phyloP scores from a whole-genome alignment of 2,113 vertebrate species.

The Boleophthalmus pectinirostris region DNA sequence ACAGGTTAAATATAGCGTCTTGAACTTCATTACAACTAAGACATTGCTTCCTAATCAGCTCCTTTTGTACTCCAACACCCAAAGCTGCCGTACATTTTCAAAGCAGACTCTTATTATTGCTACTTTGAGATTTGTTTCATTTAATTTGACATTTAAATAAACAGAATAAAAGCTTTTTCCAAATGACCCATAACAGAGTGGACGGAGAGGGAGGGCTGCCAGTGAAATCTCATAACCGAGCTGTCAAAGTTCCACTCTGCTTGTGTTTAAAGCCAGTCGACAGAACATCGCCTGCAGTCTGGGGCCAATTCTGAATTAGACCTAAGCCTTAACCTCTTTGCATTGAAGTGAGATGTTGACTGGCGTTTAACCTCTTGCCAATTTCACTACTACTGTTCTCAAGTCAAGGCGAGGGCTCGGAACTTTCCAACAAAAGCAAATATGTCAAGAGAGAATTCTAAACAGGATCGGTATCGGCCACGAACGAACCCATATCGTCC shows the following conservation, averaged over 20 bases:
- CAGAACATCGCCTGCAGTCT: not conserved
- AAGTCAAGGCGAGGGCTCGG: not conserved
- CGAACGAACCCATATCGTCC: too few species aligned
- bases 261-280: not conserved
- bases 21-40: not conserved
- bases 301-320: constrained; percentile 3
- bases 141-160: constrained; percentile 6
- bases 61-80: not conserved
- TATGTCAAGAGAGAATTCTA: not conserved
- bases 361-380: constrained; percentile 6
- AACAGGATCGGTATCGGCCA: not conserved
- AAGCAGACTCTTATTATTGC: not conserved
- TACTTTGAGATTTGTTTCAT: constrained; percentile 7
- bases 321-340: constrained; percentile 5
- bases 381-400: not conserved
- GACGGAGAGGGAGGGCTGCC: not conserved
- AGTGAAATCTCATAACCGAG: not conserved
- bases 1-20: too few species aligned
- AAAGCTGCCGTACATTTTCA: not conserved
- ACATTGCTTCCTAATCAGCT: not conserved
- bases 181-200: not conserved
- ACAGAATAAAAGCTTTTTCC: not conserved
- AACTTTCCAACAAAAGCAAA: constrained; percentile 10
- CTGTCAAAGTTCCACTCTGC: constrained; percentile 1
- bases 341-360: not conserved